These are phyloP conservation scores for Auanema sp. DNA, from an alignment of 2,888 invertebrate genomes.

Conservation along the genomic window DNA sequence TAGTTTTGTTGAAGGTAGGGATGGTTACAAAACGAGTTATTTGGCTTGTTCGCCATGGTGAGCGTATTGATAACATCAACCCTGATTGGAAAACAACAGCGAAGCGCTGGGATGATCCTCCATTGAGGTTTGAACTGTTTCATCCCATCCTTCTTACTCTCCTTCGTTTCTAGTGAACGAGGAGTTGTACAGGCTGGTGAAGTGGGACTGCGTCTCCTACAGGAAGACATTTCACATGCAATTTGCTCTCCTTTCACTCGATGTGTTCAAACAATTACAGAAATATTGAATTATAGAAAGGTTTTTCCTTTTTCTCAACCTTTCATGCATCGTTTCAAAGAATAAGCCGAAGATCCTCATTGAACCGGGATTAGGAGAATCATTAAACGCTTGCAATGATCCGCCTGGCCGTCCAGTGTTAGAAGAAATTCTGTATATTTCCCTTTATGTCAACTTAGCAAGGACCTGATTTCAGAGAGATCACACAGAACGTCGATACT, in stretches of 20 bases:
- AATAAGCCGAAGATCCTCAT: constrained; percentile 36
- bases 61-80: constrained; percentile 58
- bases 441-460: not conserved
- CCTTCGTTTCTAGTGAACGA: constrained; percentile 33
- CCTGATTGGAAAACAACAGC: constrained; percentile 43
- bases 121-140: constrained; percentile 40
- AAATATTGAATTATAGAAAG: constrained; percentile 21
- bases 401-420: constrained; percentile 44
- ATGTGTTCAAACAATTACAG: constrained; percentile 53
- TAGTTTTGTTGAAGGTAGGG: not conserved
- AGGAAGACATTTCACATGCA: constrained; percentile 49
- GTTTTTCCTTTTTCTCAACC: not conserved
- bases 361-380: constrained; percentile 59
- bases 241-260: constrained; percentile 58
- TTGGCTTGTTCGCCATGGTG: constrained; percentile 60
- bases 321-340: too few relatives aligned
- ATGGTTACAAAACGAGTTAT: constrained; percentile 31
- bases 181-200: constrained; percentile 56
- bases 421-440: constrained; percentile 37
- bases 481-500: constrained; percentile 33
- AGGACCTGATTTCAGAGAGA: not conserved
- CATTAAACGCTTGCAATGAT: constrained; percentile 39
- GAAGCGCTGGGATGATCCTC: constrained; percentile 55
- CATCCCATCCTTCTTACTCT: not conserved
- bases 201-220: constrained; percentile 45